Percentiles rank a stretch among this genome's conserved stretches.
phyloP scores from a whole-genome alignment of 2,888 invertebrate genomes.

The Chloroclystis v-ata region DNA sequence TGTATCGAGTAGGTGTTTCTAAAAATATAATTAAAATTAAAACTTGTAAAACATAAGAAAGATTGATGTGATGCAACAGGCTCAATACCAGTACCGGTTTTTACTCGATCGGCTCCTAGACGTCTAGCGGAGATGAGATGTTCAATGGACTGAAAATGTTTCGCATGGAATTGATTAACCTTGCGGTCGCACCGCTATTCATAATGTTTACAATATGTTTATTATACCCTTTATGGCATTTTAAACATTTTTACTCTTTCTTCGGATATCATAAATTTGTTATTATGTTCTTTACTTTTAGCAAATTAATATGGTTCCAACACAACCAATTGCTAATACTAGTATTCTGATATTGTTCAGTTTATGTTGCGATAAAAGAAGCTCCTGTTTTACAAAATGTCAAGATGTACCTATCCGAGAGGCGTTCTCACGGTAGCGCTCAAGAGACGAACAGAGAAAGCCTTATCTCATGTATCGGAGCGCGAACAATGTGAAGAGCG shows the following conservation, averaged over 20 bases:
- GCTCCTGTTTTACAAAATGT: slow-evolving; percentile 60
- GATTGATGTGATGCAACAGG: slow-evolving; percentile 42
- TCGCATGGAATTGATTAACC: slow-evolving; percentile 56
- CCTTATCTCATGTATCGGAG: slow-evolving; percentile 71
- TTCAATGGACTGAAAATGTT: slow-evolving; percentile 60
- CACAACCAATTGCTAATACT: too few relatives aligned
- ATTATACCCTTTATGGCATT: slow-evolving; percentile 7
- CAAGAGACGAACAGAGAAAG: slow-evolving; percentile 63
- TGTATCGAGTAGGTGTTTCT: too few relatives aligned
- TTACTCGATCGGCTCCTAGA: slow-evolving; percentile 58
- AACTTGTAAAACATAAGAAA: background rate
- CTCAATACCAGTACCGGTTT: slow-evolving; percentile 57
- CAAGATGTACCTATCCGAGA: slow-evolving; percentile 48
- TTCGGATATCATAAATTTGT: slow-evolving; percentile 7
- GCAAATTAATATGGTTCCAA: slow-evolving; percentile 15
- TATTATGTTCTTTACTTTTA: slow-evolving; percentile 13
- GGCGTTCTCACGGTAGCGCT: slow-evolving; percentile 71
- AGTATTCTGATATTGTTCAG: slow-evolving; percentile 25
- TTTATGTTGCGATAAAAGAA: slow-evolving; percentile 43
- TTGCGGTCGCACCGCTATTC: slow-evolving; percentile 32
- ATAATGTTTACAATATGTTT: slow-evolving; percentile 8
- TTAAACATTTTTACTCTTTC: background rate
- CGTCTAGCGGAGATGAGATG: slow-evolving; percentile 60
- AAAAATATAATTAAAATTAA: background rate
- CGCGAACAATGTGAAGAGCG: slow-evolving; percentile 72